Evolutionary conservation across 2,888 invertebrate species (phyloP), one percentile per base, ranked within the genome.

Genomic region (Oscheius sp.): DNA sequence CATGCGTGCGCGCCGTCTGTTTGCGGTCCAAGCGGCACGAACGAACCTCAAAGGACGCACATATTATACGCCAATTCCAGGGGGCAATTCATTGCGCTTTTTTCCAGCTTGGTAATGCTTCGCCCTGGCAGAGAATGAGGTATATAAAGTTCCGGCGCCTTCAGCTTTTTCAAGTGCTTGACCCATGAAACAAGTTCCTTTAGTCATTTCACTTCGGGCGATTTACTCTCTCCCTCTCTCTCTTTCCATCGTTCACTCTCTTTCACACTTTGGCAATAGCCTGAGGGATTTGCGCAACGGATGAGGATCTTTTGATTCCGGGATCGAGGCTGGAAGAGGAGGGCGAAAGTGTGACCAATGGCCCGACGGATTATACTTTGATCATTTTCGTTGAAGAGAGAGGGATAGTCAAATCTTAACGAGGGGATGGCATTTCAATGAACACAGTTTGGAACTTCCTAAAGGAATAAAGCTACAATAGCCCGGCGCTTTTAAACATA

Each of bases 11-110:
- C 45, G 61, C 29, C 27, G 12, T 27, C n/a, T 61, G 61, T 61
- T 61, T 61, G 61, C 58, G 58, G 53, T n/a, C 58, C 15, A n/a
- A n/a, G 58, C 58, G 61, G 61, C 61, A 61, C 61, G 61, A 39
- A n/a, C n/a, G n/a, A 29, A 20, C 61, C 61, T 45, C 61, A 61
- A 61, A 61, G 61, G 61, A 61, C 61, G 61, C 42, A 29, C 61
- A 31, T 45, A 61, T 61, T 61, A 61, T 61, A 57, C 57, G 39
- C 34, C 17, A 29, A 52, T 20, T 33, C 55, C 34, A 17, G 34
- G 34, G 55, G n/a, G n/a, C n/a, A n/a, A n/a, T n/a, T n/a, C n/a
- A n/a, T n/a, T n/a, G n/a, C n/a, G n/a, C n/a, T n/a, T n/a, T n/a
- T n/a, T n/a, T n/a, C n/a, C n/a, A n/a, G n/a, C n/a, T n/a, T n/a